phyloP scores from a whole-genome alignment of 2,113 vertebrate species.

The Clarias batrachus region DNA sequence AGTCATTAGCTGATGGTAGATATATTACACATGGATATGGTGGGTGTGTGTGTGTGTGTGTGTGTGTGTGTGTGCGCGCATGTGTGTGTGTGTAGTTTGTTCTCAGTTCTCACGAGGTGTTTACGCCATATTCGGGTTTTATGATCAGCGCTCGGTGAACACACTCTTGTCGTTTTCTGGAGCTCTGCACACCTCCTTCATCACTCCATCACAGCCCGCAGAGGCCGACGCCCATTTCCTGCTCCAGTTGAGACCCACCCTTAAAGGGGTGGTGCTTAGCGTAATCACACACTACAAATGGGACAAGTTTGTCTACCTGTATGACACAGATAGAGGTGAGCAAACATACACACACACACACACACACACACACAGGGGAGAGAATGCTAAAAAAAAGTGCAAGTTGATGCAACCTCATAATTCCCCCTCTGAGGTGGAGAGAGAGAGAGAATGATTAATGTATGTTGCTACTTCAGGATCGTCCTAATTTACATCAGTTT shows the following conservation, averaged over 20 bases:
- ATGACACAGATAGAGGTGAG: slow-evolving; percentile 97
- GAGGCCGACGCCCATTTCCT: slow-evolving; percentile 96
- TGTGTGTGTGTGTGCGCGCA: not conserved
- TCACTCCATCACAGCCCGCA: slow-evolving; percentile 94
- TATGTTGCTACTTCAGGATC: no score
- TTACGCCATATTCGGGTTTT: slow-evolving; percentile 98
- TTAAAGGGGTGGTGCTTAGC: slow-evolving; percentile 87
- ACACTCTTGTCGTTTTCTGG: slow-evolving; percentile 97
- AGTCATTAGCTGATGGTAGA: no score
- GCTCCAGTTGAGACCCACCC: slow-evolving; percentile 93
- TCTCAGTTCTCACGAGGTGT: slow-evolving; percentile 98
- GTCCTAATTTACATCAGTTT: not conserved
- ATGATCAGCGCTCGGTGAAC: slow-evolving; percentile 98
- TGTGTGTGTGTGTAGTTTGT: slow-evolving; percentile 78
- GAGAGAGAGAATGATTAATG: no score
- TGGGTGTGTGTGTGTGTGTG: not conserved
- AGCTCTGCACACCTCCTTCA: slow-evolving; percentile 94
- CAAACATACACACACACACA: slow-evolving; percentile 13
- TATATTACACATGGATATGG: no score
- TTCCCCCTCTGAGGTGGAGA: no score
- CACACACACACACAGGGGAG: not conserved
- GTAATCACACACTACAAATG: slow-evolving; percentile 91
- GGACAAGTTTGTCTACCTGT: slow-evolving; percentile 97
- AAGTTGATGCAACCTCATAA: no score
- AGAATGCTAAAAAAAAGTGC: no score